Evolutionary conservation across 2,888 invertebrate genomes (phyloP).

Genomic region (Lasius platythorax): DNA sequence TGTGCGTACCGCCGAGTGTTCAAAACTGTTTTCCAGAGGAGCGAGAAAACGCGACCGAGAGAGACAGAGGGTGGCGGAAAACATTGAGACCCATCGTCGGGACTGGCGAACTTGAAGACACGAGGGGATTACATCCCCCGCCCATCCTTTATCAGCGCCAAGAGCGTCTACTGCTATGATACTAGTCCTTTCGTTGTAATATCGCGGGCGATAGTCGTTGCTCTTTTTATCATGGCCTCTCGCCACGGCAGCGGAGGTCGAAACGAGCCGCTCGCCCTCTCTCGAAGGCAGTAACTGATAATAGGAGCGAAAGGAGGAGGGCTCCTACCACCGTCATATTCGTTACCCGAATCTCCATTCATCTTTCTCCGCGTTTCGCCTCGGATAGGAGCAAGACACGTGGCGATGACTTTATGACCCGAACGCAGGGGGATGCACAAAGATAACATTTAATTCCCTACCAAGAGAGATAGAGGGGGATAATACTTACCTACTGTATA

Average conservation of each 20-base stretch:
- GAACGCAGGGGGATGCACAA: background rate
- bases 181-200: conserved; percentile 65
- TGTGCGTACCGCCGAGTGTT: conserved; percentile 31
- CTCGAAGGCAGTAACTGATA: conserved; percentile 51
- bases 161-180: conserved; percentile 64
- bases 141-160: conserved; percentile 65
- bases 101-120: conserved; percentile 43
- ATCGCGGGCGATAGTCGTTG: conserved; percentile 67
- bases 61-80: conserved; percentile 22
- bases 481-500: conserved; percentile 9
- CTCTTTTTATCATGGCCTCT: conserved; percentile 67
- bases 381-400: conserved; percentile 41
- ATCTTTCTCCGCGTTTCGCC: conserved; percentile 29
- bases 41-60: too few species aligned
- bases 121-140: conserved; percentile 44
- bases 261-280: conserved; percentile 42
- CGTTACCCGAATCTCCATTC: conserved; percentile 63
- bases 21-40: conserved; percentile 33
- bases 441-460: conserved; percentile 45
- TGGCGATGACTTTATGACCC: conserved; percentile 17
- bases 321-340: conserved; percentile 26
- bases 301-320: conserved; percentile 40
- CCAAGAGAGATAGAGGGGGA: conserved; percentile 3
- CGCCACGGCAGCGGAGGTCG: conserved; percentile 43
- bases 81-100: conserved; percentile 44